Percentiles rank a stretch among this genome's conserved stretches.
These are phyloP conservation scores for Irena cyanogastra DNA, from an alignment of 2,113 vertebrate genomes.

Conservation along the genomic window DNA sequence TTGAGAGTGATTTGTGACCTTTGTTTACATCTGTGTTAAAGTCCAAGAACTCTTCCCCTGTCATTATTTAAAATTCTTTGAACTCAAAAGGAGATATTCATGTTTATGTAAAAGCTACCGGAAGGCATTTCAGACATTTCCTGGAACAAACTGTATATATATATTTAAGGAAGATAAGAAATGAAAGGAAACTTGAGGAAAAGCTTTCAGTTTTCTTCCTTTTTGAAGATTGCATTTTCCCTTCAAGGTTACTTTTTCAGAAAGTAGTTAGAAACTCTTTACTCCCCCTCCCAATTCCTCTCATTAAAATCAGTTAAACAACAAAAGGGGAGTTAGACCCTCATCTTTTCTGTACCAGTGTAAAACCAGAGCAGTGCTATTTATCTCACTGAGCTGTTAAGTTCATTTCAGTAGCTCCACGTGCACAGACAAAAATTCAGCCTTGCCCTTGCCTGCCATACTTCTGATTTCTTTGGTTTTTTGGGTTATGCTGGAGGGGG, in stretches of 20 bases:
- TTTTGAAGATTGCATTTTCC: background rate
- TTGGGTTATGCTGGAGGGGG: background rate
- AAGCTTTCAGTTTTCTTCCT: slow-evolving; percentile 23
- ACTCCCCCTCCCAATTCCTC: background rate
- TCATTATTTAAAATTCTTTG: slow-evolving; percentile 42
- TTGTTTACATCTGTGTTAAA: background rate
- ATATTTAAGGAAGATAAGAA: slow-evolving; percentile 59
- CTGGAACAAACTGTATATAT: slow-evolving; percentile 68
- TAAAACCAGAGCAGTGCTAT: background rate
- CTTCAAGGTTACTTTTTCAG: background rate
- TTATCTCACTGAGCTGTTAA: background rate
- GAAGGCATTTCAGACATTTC: slow-evolving; percentile 75
- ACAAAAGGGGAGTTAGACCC: background rate
- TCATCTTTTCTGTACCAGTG: background rate
- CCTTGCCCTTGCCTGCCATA: background rate
- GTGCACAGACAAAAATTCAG: background rate
- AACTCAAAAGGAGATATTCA: slow-evolving; percentile 39
- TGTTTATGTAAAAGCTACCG: slow-evolving; percentile 79
- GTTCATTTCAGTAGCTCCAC: background rate
- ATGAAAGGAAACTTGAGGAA: slow-evolving; percentile 28
- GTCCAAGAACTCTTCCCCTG: background rate
- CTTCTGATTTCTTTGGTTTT: background rate
- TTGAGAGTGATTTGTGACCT: background rate
- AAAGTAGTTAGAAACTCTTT: background rate
- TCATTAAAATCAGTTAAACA: background rate